Evolutionary conservation across 2,888 invertebrate species (phyloP).

Genomic region (Phalangium opilio): DNA sequence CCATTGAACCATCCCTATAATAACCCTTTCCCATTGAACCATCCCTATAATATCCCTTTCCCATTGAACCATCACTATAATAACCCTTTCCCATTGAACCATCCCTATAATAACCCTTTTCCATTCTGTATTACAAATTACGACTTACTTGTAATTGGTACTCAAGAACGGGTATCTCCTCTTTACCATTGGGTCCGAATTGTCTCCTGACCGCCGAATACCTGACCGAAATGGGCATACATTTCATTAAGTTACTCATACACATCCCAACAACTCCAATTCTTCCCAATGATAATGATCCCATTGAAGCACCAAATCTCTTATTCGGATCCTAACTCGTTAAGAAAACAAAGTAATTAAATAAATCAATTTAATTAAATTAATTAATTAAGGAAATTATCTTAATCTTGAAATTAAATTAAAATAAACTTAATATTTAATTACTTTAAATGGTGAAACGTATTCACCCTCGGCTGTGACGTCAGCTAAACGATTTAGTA

Average conservation of each 20-base stretch:
- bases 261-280: conserved; percentile 49
- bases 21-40: no score
- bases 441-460: conserved; percentile 62
- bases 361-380: no score
- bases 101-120: no score
- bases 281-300: conserved; percentile 68
- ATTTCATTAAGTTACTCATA: conserved; percentile 47
- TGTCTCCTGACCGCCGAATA: conserved; percentile 75
- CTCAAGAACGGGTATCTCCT: conserved; percentile 57
- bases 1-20: no score
- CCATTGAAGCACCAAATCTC: conserved; percentile 61
- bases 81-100: no score
- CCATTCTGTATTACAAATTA: no score
- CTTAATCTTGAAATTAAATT: no score
- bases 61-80: no score
- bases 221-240: conserved; percentile 62
- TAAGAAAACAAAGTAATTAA: no score
- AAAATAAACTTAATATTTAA: conserved; percentile 1
- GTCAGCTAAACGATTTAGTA: conserved; percentile 75
- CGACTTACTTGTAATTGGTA: conserved; percentile 68
- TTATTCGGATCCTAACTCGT: conserved; percentile 50
- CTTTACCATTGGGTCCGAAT: conserved; percentile 56
- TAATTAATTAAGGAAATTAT: no score
- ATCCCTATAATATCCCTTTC: no score
- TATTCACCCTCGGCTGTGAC: conserved; percentile 74